These are phyloP conservation scores for Scaptomyza tumidula DNA, from an alignment of 2,888 invertebrate genomes.

Conservation along the genomic window DNA sequence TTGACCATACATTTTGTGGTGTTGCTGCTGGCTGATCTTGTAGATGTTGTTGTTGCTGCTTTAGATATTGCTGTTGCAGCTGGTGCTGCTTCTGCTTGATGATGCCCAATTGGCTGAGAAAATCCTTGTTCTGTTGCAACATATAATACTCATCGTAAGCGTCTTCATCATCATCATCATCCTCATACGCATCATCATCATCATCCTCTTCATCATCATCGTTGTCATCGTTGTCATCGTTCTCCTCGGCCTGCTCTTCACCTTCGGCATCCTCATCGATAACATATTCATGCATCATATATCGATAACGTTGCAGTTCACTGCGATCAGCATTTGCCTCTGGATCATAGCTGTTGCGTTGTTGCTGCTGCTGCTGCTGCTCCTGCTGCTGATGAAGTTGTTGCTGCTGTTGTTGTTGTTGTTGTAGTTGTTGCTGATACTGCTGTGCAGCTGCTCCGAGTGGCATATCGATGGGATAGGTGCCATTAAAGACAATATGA, in stretches of 20 bases:
- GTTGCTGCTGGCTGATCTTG: conserved; percentile 25
- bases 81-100: conserved; percentile 34
- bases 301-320: conserved; percentile 62
- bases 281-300: conserved; percentile 67
- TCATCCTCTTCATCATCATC: conserved; percentile 55
- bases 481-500: conserved; percentile 91
- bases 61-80: conserved; percentile 27
- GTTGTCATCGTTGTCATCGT: conserved; percentile 61
- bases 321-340: conserved; percentile 76
- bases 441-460: conserved; percentile 46
- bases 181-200: conserved; percentile 50
- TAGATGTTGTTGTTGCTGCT: background rate
- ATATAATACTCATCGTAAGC: conserved; percentile 61
- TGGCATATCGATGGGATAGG: conserved; percentile 93
- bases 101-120: conserved; percentile 64
- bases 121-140: conserved; percentile 40
- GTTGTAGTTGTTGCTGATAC: conserved; percentile 31
- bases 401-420: conserved; percentile 28
- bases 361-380: conserved; percentile 34
- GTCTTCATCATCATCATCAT: conserved; percentile 60
- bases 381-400: conserved; percentile 36
- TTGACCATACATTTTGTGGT: conserved; percentile 82
- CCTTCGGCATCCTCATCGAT: conserved; percentile 74
- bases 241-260: conserved; percentile 64
- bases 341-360: conserved; percentile 71